These are phyloP conservation scores for Sebastes kiyomatsui DNA, from an alignment of 2,797 vertebrate species.

Conservation along the genomic window DNA sequence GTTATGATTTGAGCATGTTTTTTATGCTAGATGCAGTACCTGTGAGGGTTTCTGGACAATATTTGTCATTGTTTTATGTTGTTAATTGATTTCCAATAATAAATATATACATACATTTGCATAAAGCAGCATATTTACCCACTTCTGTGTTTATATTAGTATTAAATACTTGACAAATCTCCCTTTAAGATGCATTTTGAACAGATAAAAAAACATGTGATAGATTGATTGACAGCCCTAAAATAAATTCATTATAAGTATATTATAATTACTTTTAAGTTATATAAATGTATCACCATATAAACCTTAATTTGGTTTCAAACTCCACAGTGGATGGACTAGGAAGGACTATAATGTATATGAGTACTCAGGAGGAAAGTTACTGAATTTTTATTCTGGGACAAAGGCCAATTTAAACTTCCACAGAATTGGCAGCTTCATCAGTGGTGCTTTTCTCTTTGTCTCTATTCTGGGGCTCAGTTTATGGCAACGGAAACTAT, in stretches of 20 bases:
- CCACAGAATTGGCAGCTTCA: background rate
- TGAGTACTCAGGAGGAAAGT: slow-evolving; percentile 2
- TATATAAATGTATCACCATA: background rate
- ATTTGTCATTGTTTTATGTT: no score
- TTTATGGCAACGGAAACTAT: background rate
- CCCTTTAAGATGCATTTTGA: no score
- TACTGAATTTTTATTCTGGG: background rate
- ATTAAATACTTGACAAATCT: no score
- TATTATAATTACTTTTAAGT: background rate
- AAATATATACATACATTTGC: no score
- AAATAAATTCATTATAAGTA: background rate
- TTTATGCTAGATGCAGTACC: no score
- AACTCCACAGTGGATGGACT: background rate
- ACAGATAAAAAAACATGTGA: no score
- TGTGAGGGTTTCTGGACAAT: no score
- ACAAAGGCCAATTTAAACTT: slow-evolving; percentile 8
- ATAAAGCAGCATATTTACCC: no score
- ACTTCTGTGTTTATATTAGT: no score
- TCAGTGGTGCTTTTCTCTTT: background rate
- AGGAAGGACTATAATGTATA: background rate
- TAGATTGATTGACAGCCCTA: accelerated
- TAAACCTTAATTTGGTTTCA: background rate
- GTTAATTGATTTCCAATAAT: no score
- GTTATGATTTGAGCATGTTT: no score
- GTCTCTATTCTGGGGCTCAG: background rate